phyloP scores from a whole-genome alignment of 2,888 invertebrate species.

The Hirtodrosophila alboralis region DNA sequence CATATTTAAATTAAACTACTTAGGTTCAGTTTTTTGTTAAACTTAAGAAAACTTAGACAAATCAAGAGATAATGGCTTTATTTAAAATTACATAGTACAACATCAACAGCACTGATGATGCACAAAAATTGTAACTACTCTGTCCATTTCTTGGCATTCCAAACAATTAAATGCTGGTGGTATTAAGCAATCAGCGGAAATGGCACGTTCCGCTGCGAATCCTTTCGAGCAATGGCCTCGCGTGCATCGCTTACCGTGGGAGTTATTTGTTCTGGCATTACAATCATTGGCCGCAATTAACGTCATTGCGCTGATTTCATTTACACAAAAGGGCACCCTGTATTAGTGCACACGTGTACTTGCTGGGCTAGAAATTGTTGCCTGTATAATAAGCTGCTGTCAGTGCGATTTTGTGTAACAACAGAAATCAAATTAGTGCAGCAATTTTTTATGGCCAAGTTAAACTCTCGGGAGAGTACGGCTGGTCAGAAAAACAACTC shows the following conservation, averaged over 20 bases:
- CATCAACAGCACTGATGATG: too few relatives aligned
- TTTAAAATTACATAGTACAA: too few relatives aligned
- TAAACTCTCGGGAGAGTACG: constrained; percentile 18
- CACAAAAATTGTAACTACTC: not conserved
- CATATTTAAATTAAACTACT: too few relatives aligned
- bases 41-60: too few relatives aligned
- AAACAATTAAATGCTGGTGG: constrained; percentile 40
- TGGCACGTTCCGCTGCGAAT: constrained; percentile 56
- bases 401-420: constrained; percentile 19
- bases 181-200: constrained; percentile 57
- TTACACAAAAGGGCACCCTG: constrained; percentile 32
- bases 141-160: constrained; percentile 10
- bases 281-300: constrained; percentile 59
- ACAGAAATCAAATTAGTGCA: constrained; percentile 70
- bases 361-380: constrained; percentile 5
- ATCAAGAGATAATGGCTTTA: too few relatives aligned
- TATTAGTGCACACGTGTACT: constrained; percentile 6
- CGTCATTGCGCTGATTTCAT: constrained; percentile 32
- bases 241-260: constrained; percentile 1
- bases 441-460: constrained; percentile 62
- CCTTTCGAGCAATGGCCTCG: constrained; percentile 41
- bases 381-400: constrained; percentile 35
- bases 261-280: constrained; percentile 23
- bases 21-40: too few relatives aligned
- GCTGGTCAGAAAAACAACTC: constrained; percentile 61